Evolutionary conservation across 2,113 vertebrate species (phyloP), one percentile per base, ranked within the genome.

Genomic region (Archilochus colubris): DNA sequence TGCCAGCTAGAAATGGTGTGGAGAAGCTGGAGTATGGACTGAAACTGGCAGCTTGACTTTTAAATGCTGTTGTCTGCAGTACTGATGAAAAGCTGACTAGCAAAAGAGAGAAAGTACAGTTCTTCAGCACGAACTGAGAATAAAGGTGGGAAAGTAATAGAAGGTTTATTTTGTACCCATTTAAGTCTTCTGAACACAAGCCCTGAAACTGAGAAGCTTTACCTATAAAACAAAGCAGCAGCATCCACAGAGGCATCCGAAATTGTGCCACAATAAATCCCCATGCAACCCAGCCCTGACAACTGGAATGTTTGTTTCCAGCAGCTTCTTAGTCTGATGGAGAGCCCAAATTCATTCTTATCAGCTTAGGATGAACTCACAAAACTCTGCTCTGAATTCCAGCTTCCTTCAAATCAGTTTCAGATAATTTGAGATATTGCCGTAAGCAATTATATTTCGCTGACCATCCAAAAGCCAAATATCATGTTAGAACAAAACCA

Each of bases 311-410:
- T 28, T 10, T 70, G 9, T 4, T 6, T 54, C 53, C 46, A 63
- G 10, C 12, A 13, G 1, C 2, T 57, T 46, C 57, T 72, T 15
- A 68, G 62, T 27, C 54, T 33, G 33, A 50, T 11, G 27, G 9
- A 0, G 0, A 72, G 27, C 15, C 13, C 21, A 86, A 44, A 3
- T 31, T 67, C 38, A 44, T 59, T 59, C 21, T 55, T 25, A 57
- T 4, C 48, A 88, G 6, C 1, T 74, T n/a, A 18, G 20, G 16
- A 69, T 24, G 50, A 87, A 23, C 6, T 24, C 15, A 55, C 38
- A 90, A 80, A 89, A 77, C 13, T n/a, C 3, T 12, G 2, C 19
- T 70, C 61, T 3, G 4, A 58, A 14, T 79, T 79, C 33, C 43
- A 76, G 36, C n/a, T 13, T 43, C 25, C 18, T 24, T 79, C 21